A percentile compares a stretch with the other conserved stretches of the same genome.
These are phyloP conservation scores for Sinocyclocheilus maitianheensis DNA, from an alignment of 2,113 vertebrate genomes.

Conservation along the genomic window DNA sequence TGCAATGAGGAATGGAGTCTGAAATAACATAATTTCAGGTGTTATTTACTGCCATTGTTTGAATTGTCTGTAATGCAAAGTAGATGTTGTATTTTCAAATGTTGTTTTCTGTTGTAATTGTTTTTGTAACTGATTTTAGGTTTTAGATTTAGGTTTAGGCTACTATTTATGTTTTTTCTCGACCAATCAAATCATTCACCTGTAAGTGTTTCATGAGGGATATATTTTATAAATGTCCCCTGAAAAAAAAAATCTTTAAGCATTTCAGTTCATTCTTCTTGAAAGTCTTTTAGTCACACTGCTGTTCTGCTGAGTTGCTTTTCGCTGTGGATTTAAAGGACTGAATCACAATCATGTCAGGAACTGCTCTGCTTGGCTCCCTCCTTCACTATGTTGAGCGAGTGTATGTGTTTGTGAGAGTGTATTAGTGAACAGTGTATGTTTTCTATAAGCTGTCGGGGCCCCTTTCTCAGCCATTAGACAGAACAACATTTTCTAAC, in stretches of 20 bases:
- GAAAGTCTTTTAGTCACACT: conserved; percentile 25
- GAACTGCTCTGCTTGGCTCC: background rate
- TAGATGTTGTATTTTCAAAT: too few species aligned
- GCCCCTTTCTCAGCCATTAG: background rate
- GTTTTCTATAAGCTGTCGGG: background rate
- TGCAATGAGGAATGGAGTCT: too few species aligned
- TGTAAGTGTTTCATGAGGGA: too few species aligned
- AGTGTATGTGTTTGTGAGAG: background rate
- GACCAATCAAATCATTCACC: too few species aligned
- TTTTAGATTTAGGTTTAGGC: too few species aligned
- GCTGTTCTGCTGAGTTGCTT: background rate
- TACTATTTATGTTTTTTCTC: too few species aligned
- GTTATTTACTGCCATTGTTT: too few species aligned
- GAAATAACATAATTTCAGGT: too few species aligned
- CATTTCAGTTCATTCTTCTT: background rate
- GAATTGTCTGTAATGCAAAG: too few species aligned
- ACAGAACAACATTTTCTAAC: background rate
- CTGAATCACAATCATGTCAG: background rate
- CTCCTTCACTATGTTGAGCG: background rate
- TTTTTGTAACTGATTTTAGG: too few species aligned
- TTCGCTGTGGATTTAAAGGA: background rate
- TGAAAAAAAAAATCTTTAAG: background rate
- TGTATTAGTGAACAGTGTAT: background rate
- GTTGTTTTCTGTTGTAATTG: too few species aligned
- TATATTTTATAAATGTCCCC: too few species aligned